Conservation (phyloP, 2,113 vertebrate species). For the Pterocles gutturalis region DNA sequence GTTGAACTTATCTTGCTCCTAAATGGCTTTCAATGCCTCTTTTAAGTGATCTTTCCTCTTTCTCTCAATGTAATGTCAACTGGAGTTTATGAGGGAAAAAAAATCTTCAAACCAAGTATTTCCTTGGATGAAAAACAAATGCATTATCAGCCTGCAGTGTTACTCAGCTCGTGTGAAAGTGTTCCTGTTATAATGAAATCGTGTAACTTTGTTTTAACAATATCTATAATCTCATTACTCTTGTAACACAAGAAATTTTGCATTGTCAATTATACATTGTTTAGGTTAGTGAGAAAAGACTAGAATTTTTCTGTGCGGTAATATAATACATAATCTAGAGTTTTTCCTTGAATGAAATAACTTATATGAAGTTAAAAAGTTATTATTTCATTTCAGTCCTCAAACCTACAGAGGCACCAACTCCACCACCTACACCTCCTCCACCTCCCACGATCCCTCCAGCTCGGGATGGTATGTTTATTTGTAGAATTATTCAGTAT, state of each 20-base stretch:
- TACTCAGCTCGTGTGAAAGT: neutral
- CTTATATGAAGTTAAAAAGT: neutral
- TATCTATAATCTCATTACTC: neutral
- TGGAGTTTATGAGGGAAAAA: neutral
- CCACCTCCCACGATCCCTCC: slow-evolving; percentile 95
- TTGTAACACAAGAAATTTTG: neutral
- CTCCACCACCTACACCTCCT: slow-evolving; percentile 88
- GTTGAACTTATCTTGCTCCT: neutral
- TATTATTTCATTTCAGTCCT: slow-evolving; percentile 77
- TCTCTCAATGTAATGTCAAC: neutral
- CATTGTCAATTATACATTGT: neutral
- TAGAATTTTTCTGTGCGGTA: neutral
- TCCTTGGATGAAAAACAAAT: neutral
- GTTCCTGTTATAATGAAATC: neutral
- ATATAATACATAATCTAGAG: neutral
- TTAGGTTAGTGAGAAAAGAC: neutral
- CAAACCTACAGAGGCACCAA: slow-evolving; percentile 91
- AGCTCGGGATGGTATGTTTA: slow-evolving; percentile 87
- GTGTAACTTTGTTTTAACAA: neutral
- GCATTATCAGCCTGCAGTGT: neutral
- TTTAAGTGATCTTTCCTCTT: neutral
- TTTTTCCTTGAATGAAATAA: neutral
- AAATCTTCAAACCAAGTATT: neutral
- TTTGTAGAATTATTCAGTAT: neutral
- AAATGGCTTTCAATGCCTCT: neutral